Conservation (phyloP, 2,113 vertebrate genomes). For the Glaucomys volans region DNA sequence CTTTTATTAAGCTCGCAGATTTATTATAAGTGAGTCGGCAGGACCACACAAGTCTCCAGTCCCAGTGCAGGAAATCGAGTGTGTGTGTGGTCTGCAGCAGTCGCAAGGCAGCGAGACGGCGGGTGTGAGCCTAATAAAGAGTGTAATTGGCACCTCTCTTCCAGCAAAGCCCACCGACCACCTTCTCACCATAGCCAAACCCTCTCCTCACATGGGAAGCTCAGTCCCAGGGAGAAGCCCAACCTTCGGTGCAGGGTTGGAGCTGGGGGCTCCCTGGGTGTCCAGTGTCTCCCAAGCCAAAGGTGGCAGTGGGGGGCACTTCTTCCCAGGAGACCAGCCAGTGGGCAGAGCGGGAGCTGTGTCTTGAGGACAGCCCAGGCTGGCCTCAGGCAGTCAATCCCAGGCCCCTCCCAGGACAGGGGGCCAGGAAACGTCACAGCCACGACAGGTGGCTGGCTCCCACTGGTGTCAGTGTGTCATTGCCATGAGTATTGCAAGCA, state of each 20-base stretch:
- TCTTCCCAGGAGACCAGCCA: background rate
- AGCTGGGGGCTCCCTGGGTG: too few species aligned
- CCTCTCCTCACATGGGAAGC: background rate
- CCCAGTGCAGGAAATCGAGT: conserved; percentile 85
- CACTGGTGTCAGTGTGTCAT: conserved; percentile 5
- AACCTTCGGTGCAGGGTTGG: background rate
- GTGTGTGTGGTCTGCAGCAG: conserved; percentile 88
- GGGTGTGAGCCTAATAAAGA: conserved; percentile 87
- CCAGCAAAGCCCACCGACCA: conserved; percentile 74
- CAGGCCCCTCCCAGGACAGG: background rate
- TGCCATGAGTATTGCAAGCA: background rate
- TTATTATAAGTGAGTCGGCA: conserved; percentile 88
- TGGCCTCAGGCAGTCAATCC: background rate
- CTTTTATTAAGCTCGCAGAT: conserved; percentile 88
- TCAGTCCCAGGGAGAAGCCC: background rate
- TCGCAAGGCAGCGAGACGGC: conserved; percentile 81
- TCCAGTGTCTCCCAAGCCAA: background rate
- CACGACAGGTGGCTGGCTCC: background rate
- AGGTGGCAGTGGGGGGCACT: background rate
- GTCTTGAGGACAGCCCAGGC: background rate
- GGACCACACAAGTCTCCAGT: conserved; percentile 91
- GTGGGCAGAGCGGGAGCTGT: accelerated
- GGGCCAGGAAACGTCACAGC: background rate
- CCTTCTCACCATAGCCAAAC: background rate
- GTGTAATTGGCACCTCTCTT: conserved; percentile 87